A percentile compares a stretch with the other conserved stretches of the same genome.
Conservation (phyloP, 2,888 invertebrate genomes). For the Cylindroiulus punctatus region DNA sequence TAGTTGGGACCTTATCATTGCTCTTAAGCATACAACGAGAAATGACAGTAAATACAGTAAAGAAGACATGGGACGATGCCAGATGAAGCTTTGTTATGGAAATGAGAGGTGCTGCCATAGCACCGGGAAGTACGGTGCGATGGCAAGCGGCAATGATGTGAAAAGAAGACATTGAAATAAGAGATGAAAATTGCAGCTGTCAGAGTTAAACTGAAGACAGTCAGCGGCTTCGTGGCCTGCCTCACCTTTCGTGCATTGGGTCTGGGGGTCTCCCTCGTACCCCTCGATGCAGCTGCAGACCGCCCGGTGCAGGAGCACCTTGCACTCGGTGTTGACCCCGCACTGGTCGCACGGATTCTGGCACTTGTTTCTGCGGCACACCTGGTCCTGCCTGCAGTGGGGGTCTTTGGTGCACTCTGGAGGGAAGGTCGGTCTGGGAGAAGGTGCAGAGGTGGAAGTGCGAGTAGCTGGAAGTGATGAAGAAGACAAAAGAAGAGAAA, state of each 20-base stretch:
- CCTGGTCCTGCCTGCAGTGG: conserved; percentile 57
- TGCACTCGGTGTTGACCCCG: conserved; percentile 84
- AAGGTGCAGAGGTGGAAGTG: conserved; percentile 1
- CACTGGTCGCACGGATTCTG: conserved; percentile 84
- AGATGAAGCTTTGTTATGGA: too few relatives aligned
- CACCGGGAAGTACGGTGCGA: too few relatives aligned
- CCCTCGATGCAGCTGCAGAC: conserved; percentile 89
- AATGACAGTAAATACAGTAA: too few relatives aligned
- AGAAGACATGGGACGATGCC: too few relatives aligned
- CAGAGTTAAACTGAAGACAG: background rate
- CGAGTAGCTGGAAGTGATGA: conserved; percentile 6
- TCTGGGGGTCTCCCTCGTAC: conserved; percentile 68
- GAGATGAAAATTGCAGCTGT: background rate
- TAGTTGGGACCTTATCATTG: too few relatives aligned
- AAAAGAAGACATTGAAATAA: background rate
- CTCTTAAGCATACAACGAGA: too few relatives aligned
- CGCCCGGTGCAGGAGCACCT: conserved; percentile 82
- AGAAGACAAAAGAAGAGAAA: background rate
- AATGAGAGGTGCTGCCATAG: too few relatives aligned
- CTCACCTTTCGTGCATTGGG: conserved; percentile 57
- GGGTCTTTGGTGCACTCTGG: conserved; percentile 57
- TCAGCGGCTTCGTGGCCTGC: background rate
- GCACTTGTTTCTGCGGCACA: conserved; percentile 82
- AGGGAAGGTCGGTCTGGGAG: background rate
- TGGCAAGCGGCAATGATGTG: too few relatives aligned